A percentile compares a stretch with the other conserved stretches of the same genome.
Evolutionary conservation across 2,797 vertebrate genomes (phyloP).

Genomic region (Eulemur albifrons): DNA sequence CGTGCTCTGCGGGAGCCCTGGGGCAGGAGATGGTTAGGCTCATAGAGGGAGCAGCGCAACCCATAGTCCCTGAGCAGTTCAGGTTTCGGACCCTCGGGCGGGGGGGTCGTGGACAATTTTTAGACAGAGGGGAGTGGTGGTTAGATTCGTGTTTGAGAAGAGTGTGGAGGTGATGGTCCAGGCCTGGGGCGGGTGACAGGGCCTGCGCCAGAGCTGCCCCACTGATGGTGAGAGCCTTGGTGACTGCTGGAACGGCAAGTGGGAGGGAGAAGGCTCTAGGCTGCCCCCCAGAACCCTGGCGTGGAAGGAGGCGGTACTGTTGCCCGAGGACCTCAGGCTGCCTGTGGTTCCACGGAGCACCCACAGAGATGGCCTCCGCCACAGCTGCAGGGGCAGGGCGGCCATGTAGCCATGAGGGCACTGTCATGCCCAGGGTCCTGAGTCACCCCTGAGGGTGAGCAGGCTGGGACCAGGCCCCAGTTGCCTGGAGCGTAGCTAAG

Average conservation of each 20-base stretch:
- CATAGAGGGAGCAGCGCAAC: neutral
- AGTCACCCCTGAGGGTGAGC: neutral
- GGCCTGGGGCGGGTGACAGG: neutral
- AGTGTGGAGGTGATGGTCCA: neutral
- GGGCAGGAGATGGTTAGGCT: neutral
- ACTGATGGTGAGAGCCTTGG: neutral
- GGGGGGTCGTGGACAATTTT: neutral
- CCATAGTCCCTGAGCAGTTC: neutral
- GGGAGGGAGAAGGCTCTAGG: neutral
- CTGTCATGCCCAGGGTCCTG: neutral
- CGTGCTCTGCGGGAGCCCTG: neutral
- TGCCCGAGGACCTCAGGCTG: rapidly evolving
- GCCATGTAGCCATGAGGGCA: neutral
- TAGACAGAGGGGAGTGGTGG: neutral
- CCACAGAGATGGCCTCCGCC: neutral
- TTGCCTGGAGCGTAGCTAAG: neutral
- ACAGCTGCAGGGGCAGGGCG: neutral
- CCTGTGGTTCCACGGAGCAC: neutral
- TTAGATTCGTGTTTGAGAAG: neutral
- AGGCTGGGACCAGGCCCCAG: neutral
- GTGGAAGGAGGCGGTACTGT: too few relatives aligned
- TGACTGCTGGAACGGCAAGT: neutral
- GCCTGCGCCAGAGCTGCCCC: neutral
- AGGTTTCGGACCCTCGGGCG: neutral
- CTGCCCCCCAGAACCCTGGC: neutral